Evolutionary conservation across 2,797 vertebrate genomes (phyloP).

Genomic region (Natrix natrix): DNA sequence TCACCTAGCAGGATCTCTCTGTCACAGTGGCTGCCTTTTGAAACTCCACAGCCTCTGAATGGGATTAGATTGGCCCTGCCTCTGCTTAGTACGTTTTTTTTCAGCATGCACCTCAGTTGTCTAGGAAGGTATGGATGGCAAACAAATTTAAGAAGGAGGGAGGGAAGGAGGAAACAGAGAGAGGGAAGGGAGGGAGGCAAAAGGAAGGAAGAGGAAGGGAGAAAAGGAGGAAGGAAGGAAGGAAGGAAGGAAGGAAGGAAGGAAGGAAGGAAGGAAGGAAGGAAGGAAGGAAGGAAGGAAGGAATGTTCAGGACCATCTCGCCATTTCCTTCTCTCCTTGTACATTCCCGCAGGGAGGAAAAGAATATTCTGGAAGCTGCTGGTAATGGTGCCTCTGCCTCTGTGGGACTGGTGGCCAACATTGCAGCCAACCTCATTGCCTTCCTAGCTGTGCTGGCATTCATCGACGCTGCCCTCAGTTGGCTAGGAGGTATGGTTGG

Average conservation of each 20-base stretch:
- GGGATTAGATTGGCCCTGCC: background rate
- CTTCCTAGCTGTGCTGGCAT: slow-evolving; percentile 87
- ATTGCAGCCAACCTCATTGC: slow-evolving; percentile 90
- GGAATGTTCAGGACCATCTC: background rate
- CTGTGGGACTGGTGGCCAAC: slow-evolving; percentile 85
- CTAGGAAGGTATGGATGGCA: background rate
- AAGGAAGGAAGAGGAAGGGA: rapidly evolving
- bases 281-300: background rate
- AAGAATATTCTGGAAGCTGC: slow-evolving; percentile 90
- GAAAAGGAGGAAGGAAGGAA: no score
- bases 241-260: no score
- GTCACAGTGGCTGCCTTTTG: background rate
- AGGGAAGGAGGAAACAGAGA: no score
- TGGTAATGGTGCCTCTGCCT: slow-evolving; percentile 84
- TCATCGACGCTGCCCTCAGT: slow-evolving; percentile 82
- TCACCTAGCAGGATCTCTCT: background rate
- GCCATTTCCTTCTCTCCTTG: background rate
- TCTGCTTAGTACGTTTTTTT: background rate
- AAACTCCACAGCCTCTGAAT: background rate
- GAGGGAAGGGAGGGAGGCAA: no score
- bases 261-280: no score
- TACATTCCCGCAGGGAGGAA: slow-evolving; percentile 76
- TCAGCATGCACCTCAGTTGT: background rate
- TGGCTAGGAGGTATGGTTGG: slow-evolving; percentile 92
- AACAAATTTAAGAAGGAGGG: background rate